Conservation (phyloP, 2,797 vertebrate genomes). For the Sebastes miniatus region DNA sequence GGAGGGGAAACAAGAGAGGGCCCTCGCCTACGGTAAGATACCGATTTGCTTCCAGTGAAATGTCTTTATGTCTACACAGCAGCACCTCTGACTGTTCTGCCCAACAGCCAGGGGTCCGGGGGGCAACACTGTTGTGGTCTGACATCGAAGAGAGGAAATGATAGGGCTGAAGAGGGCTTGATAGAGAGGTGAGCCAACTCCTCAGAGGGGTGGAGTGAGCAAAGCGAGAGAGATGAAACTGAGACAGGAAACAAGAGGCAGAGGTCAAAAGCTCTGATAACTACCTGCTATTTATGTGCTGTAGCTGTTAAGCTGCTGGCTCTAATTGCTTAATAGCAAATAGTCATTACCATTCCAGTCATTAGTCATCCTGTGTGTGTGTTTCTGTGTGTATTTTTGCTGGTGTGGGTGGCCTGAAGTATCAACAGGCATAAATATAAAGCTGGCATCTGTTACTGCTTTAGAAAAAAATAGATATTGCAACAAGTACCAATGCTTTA, state of each 20-base stretch:
- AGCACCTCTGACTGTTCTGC: neutral
- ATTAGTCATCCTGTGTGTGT: constrained; percentile 18
- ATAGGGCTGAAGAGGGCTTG: constrained; percentile 32
- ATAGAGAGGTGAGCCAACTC: constrained; percentile 33
- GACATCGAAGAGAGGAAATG: constrained; percentile 30
- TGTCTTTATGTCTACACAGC: constrained; percentile 15
- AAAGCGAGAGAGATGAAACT: constrained; percentile 4
- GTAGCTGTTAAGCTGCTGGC: constrained; percentile 14
- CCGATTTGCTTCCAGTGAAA: constrained; percentile 22
- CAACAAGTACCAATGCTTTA: neutral
- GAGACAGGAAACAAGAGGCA: constrained; percentile 17
- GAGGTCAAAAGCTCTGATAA: constrained; percentile 47
- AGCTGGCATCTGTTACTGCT: neutral
- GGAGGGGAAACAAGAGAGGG: constrained; percentile 9
- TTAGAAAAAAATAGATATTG: neutral
- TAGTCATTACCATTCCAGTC: constrained; percentile 42
- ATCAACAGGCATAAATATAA: constrained; percentile 15
- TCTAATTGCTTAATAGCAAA: constrained; percentile 43
- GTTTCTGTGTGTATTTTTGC: constrained; percentile 2
- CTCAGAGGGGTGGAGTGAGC: constrained; percentile 4
- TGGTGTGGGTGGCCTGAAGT: constrained; percentile 15
- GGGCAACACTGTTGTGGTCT: constrained; percentile 12
- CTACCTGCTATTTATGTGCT: constrained; percentile 17
- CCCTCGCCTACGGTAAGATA: neutral
- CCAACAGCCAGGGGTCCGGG: neutral